phyloP scores from a whole-genome alignment of 1,140 invertebrate species.

The Bombus superbus region DNA sequence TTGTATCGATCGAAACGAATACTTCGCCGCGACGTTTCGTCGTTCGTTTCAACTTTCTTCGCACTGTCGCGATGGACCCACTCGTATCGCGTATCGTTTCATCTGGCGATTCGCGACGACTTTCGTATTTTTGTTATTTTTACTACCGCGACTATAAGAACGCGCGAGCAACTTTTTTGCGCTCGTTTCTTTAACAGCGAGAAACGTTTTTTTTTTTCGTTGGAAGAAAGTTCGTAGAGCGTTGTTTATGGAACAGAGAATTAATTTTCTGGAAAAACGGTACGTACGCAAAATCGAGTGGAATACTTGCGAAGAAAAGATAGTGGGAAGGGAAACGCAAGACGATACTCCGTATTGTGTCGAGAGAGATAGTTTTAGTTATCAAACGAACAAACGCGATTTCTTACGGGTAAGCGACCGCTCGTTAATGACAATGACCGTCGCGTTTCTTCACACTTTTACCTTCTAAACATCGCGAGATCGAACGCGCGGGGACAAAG shows the following conservation, averaged over 20 bases:
- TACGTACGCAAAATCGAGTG: neutral
- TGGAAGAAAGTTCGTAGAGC: neutral
- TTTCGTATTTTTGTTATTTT: constrained; percentile 13
- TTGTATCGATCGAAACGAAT: neutral
- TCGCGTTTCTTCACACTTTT: constrained; percentile 21
- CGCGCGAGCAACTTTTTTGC: neutral
- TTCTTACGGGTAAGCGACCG: neutral
- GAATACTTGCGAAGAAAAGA: neutral
- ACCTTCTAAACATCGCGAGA: neutral
- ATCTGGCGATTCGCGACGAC: neutral
- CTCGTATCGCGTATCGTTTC: neutral
- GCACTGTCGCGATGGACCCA: neutral
- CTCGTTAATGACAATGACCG: neutral
- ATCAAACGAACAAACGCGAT: neutral
- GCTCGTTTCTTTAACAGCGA: neutral
- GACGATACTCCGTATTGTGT: neutral
- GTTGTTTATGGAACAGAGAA: no score
- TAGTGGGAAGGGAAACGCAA: neutral
- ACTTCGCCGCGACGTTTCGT: neutral
- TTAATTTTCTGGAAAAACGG: no score
- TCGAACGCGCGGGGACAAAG: neutral
- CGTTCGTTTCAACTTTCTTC: neutral
- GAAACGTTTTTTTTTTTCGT: neutral
- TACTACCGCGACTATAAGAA: no score
- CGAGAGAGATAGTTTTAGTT: neutral